Evolutionary conservation across 1,140 invertebrate species (phyloP), one percentile per base, ranked within the genome.

Genomic region (Probaryconus sp.): DNA sequence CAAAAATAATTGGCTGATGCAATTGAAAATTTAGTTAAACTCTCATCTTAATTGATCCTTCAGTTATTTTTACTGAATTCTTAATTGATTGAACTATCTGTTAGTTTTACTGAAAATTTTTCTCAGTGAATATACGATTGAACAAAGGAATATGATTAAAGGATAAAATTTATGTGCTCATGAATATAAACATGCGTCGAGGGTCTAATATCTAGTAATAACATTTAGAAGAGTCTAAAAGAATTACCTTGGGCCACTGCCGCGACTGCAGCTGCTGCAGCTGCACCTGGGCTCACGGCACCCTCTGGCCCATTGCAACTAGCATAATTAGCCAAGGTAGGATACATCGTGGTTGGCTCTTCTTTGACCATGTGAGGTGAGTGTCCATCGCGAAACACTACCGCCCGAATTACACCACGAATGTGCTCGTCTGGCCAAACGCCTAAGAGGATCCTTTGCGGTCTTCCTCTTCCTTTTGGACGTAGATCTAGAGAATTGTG

Each of bases 391-490:
- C 95, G 89, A 89, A 97, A 97, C 14, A 97, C 95, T 24, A 97
- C 96, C 14, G 95, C 94, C 76, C 95, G 90, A 71, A 97, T 96
- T 56, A 97, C 95, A 33, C 94, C 94, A 77, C 94, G 92, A 79
- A 97, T 96, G 83, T 96, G 94, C 80, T 96, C 95, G 85, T 97
- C 95, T 2, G 95, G 95, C 95, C 95, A 97, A 70, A 95, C 93
- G 58, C 95, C 96, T 51, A 96, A 88, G 42, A 97, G 89, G 82
- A 97, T 96, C 82, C 95, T 90, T 81, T 97, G 95, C 0, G 95
- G 95, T 60, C 96, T 89, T 16, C 95, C 95, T 78, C 95, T 89
- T 51, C 95, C 96, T 88, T 96, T 96, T 10, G 95, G 95, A 76
- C 95, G 90, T 69, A 96, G 90, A 91, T 97, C 94, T 92, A 89